A percentile compares a stretch with the other conserved stretches of the same genome.
Evolutionary conservation across 2,797 vertebrate genomes (phyloP).

Genomic region (Ptychadena robeensis): DNA sequence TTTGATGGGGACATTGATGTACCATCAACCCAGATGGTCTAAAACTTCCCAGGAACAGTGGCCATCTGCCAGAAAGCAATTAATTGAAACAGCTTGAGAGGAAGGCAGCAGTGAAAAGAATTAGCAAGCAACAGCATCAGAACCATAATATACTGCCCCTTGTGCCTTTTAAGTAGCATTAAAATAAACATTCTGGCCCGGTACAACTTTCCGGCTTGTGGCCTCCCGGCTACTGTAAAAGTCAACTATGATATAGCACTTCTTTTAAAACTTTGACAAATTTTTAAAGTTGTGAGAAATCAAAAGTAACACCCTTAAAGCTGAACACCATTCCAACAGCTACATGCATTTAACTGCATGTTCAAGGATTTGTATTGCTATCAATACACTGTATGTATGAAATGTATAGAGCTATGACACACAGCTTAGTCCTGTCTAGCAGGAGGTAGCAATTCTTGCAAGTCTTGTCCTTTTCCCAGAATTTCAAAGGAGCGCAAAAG

Average conservation of each 20-base stretch:
- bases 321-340: too few species aligned
- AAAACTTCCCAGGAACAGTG: constrained; percentile 31
- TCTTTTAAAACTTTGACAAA: background rate
- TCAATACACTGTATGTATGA: background rate
- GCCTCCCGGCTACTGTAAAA: background rate
- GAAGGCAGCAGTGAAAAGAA: constrained; percentile 13
- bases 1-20: constrained; percentile 38
- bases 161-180: background rate
- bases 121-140: constrained; percentile 9
- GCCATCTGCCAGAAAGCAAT: constrained; percentile 52
- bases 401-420: background rate
- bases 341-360: too few species aligned
- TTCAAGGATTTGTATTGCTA: too few species aligned
- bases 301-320: too few species aligned
- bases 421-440: background rate
- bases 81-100: constrained; percentile 37
- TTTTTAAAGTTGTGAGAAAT: background rate
- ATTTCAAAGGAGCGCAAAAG: background rate
- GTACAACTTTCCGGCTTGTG: background rate
- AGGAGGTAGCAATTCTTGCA: background rate
- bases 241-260: background rate
- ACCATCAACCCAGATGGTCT: constrained; percentile 40
- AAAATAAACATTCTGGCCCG: background rate
- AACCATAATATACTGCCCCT: constrained; percentile 17
- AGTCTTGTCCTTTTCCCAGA: background rate